Evolutionary conservation across 2,113 vertebrate species (phyloP).

Genomic region (Vidua chalybeata): DNA sequence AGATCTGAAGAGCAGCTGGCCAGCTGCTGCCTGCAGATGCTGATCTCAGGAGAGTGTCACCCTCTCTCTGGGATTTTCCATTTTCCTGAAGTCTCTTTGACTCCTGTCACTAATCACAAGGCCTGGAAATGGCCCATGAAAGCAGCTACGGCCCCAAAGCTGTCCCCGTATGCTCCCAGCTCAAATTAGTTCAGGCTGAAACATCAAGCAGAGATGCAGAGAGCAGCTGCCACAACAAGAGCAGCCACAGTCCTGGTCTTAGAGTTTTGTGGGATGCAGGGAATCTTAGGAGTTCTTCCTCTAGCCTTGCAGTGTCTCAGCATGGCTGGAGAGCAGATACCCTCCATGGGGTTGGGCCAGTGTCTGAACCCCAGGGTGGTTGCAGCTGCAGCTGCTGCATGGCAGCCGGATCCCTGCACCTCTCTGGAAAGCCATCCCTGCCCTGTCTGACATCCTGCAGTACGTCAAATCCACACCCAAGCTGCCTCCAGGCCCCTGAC

Average conservation of each 20-base stretch:
- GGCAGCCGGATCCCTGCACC: fast-evolving
- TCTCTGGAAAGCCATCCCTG: neutral
- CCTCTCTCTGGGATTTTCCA: slow-evolving; percentile 54
- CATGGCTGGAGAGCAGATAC: neutral
- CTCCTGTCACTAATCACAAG: slow-evolving; percentile 56
- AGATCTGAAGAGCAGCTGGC: slow-evolving; percentile 34
- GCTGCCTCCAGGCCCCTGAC: neutral
- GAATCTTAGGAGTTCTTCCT: neutral
- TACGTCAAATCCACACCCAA: neutral
- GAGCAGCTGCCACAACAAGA: neutral
- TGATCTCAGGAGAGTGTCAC: slow-evolving; percentile 17
- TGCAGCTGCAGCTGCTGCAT: neutral
- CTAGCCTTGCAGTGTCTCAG: neutral
- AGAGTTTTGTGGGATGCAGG: neutral
- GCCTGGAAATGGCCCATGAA: slow-evolving; percentile 56
- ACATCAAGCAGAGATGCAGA: slow-evolving; percentile 28
- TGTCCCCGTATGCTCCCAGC: slow-evolving; percentile 54
- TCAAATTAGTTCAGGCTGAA: slow-evolving; percentile 62
- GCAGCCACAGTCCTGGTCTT: neutral
- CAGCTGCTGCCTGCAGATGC: slow-evolving; percentile 22
- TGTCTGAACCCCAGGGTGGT: fast-evolving
- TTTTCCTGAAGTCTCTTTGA: slow-evolving; percentile 37
- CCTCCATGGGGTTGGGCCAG: neutral
- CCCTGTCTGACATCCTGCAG: too few relatives aligned
- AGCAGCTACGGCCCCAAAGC: slow-evolving; percentile 12